phyloP scores from a whole-genome alignment of 23 tunicate genomes.

The Aplidium turbinatum region DNA sequence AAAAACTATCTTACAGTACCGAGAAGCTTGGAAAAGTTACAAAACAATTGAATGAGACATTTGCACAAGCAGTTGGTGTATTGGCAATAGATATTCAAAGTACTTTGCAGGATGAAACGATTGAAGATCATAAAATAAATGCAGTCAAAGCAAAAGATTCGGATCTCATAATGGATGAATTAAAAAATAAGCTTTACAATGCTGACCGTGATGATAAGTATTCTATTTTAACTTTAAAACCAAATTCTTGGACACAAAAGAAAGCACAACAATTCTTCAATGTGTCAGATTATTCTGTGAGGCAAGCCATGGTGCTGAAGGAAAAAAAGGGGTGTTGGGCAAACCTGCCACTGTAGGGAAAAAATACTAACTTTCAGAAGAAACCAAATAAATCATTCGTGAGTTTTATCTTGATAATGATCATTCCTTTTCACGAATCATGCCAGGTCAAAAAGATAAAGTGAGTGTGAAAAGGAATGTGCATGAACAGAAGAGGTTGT shows the following conservation, averaged over 20 bases:
- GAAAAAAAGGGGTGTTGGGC: no score
- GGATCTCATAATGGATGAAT: slow-evolving; percentile 4
- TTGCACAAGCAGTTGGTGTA: no score
- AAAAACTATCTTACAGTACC: no score
- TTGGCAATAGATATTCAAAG: no score
- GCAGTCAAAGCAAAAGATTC: slow-evolving; percentile 32
- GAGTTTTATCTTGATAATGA: slow-evolving; percentile 4
- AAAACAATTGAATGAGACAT: no score
- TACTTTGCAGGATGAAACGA: no score
- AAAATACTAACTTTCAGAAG: no score
- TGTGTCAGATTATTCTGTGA: neutral
- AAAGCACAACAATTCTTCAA: neutral
- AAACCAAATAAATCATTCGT: no score
- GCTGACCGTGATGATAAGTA: slow-evolving; percentile 1
- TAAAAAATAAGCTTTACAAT: neutral
- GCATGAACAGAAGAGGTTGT: neutral
- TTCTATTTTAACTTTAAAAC: slow-evolving; percentile 10
- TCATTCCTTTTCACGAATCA: neutral
- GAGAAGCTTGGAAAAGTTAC: no score
- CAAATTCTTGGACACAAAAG: neutral
- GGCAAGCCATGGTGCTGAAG: neutral
- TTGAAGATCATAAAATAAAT: no score
- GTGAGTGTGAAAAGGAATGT: slow-evolving; percentile 3
- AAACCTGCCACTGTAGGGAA: no score
- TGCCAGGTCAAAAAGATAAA: slow-evolving; percentile 30